Evolutionary conservation across 1,140 invertebrate genomes (phyloP).

Genomic region (Monochamus saltuarius): DNA sequence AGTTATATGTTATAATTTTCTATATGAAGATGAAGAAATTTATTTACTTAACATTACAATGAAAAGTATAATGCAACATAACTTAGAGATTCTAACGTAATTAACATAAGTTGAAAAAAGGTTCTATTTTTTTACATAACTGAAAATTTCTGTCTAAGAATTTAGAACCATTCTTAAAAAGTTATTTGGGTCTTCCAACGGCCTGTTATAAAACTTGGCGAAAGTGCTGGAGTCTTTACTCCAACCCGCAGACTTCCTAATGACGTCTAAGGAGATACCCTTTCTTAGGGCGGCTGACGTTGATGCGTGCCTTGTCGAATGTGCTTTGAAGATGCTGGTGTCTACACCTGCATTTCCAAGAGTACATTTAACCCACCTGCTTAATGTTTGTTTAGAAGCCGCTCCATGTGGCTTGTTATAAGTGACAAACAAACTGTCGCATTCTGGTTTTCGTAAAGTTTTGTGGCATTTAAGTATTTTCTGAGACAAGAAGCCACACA

Average conservation of each 20-base stretch:
- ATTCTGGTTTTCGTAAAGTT: slow-evolving; percentile 5
- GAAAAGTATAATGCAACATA: too few species aligned
- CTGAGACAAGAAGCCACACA: background rate
- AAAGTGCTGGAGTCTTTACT: background rate
- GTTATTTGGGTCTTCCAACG: too few species aligned
- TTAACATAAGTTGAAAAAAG: too few species aligned
- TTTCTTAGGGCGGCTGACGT: slow-evolving; percentile 2
- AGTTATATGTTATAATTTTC: too few species aligned
- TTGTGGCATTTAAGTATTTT: background rate
- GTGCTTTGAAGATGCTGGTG: slow-evolving; percentile 1
- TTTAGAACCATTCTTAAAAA: too few species aligned
- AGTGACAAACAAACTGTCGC: slow-evolving; percentile 2
- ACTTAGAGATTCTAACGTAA: too few species aligned
- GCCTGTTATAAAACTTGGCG: slow-evolving; percentile 20
- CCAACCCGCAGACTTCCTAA: slow-evolving; percentile 13
- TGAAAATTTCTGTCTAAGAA: too few species aligned
- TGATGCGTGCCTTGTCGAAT: slow-evolving; percentile 13
- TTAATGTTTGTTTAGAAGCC: slow-evolving; percentile 14
- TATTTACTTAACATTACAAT: too few species aligned
- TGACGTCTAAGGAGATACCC: slow-evolving; percentile 6
- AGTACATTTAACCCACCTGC: slow-evolving; percentile 10
- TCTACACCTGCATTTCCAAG: background rate
- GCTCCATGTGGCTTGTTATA: too few species aligned
- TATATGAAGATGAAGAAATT: too few species aligned
- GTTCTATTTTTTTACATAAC: too few species aligned